A percentile compares a stretch with the other conserved stretches of the same genome.
Evolutionary conservation across 2,888 invertebrate species (phyloP).

Genomic region (Trypoxylon attenuatum): DNA sequence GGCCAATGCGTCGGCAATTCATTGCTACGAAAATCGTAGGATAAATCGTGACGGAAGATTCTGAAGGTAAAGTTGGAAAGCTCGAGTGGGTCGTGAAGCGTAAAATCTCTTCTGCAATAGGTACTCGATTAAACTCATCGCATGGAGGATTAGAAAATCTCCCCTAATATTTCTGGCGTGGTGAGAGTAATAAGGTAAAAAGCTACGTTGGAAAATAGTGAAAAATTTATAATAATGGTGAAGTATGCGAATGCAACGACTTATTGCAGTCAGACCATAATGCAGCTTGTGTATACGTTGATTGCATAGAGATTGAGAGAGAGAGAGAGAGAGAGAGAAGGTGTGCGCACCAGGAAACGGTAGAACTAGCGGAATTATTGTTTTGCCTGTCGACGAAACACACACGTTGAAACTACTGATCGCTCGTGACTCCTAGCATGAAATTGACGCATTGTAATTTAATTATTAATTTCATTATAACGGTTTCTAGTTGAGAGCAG

Average conservation of each 20-base stretch:
- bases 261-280: not conserved
- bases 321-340: too few relatives aligned
- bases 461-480: conserved; percentile 28
- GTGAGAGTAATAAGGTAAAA: not conserved
- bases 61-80: too few relatives aligned
- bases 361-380: conserved; percentile 23
- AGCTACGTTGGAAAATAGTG: not conserved
- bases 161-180: too few relatives aligned
- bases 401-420: conserved; percentile 1
- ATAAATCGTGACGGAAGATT: too few relatives aligned
- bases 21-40: too few relatives aligned
- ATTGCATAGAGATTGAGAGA: too few relatives aligned
- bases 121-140: too few relatives aligned
- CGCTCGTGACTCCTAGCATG: conserved; percentile 21
- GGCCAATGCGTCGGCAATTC: too few relatives aligned
- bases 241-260: not conserved
- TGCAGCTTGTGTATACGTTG: not conserved
- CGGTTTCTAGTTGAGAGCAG: conserved; percentile 7
- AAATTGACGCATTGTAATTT: conserved; percentile 16
- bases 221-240: not conserved
- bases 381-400: conserved; percentile 7
- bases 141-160: too few relatives aligned
- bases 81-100: too few relatives aligned
- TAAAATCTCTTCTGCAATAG: too few relatives aligned
- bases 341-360: not conserved